Evolutionary conservation across 2,797 vertebrate species (phyloP).

Genomic region (Rhinogobio ventralis): DNA sequence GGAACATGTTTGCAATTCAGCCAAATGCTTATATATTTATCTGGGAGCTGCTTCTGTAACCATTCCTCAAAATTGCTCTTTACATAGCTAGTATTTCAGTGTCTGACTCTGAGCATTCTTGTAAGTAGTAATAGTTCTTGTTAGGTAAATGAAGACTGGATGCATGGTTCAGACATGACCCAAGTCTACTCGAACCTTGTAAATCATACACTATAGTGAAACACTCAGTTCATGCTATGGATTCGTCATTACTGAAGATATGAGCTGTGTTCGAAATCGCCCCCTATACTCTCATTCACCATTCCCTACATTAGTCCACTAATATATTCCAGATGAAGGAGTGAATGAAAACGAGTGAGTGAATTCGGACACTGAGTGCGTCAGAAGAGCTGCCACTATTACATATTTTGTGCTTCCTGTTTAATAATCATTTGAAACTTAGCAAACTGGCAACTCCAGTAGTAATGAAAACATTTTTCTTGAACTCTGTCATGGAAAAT

Average conservation of each 20-base stretch:
- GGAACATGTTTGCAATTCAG: background rate
- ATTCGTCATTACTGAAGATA: background rate
- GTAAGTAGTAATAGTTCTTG: background rate
- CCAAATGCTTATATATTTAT: constrained; percentile 26
- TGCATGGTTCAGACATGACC: background rate
- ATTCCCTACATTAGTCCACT: too few species aligned
- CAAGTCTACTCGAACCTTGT: background rate
- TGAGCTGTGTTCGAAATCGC: background rate
- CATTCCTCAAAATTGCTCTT: background rate
- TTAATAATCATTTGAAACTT: background rate
- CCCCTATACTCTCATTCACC: background rate
- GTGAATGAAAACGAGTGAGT: background rate
- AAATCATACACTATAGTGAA: background rate
- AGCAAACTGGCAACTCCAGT: too few species aligned
- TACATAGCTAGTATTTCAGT: background rate
- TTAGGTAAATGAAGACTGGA: too few species aligned
- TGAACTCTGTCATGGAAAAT: too few species aligned
- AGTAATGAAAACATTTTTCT: too few species aligned
- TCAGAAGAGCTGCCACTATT: background rate
- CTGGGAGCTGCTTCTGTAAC: background rate
- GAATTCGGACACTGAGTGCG: background rate
- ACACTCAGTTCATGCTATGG: background rate
- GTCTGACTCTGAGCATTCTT: background rate
- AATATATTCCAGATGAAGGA: too few species aligned
- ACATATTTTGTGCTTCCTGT: background rate